phyloP scores from a whole-genome alignment of 2,888 invertebrate species.

The Cerceris ruficornis region DNA sequence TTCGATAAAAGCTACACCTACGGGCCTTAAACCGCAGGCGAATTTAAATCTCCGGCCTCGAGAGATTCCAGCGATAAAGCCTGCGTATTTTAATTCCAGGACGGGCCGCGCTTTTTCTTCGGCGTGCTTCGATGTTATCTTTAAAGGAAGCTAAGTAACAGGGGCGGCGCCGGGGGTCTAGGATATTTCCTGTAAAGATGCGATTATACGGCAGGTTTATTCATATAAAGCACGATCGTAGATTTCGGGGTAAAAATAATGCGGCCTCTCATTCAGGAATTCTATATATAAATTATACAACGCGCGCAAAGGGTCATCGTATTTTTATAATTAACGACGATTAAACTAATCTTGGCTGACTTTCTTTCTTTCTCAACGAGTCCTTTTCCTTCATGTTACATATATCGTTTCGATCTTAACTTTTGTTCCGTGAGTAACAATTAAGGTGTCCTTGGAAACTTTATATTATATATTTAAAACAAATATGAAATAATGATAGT shows the following conservation, averaged over 20 bases:
- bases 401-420: too few species aligned
- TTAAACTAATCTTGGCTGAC: too few species aligned
- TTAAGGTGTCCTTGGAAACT: too few species aligned
- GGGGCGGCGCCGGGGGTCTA: neutral
- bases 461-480: too few species aligned
- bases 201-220: neutral
- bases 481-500: too few species aligned
- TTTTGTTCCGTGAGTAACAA: too few species aligned
- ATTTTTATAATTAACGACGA: too few species aligned
- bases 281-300: too few species aligned
- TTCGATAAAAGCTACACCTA: conserved; percentile 12
- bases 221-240: neutral
- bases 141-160: neutral
- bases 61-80: conserved; percentile 1
- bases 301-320: too few species aligned
- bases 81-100: neutral
- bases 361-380: too few species aligned
- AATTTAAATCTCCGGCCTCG: conserved; percentile 3
- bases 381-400: too few species aligned
- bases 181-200: conserved; percentile 7
- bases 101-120: neutral
- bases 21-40: conserved; percentile 12
- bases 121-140: neutral
- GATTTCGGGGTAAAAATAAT: neutral
- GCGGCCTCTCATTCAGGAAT: neutral